Base-by-base conservation (phyloP, 2,888 invertebrate species). In the Synergus itoensis region DNA sequence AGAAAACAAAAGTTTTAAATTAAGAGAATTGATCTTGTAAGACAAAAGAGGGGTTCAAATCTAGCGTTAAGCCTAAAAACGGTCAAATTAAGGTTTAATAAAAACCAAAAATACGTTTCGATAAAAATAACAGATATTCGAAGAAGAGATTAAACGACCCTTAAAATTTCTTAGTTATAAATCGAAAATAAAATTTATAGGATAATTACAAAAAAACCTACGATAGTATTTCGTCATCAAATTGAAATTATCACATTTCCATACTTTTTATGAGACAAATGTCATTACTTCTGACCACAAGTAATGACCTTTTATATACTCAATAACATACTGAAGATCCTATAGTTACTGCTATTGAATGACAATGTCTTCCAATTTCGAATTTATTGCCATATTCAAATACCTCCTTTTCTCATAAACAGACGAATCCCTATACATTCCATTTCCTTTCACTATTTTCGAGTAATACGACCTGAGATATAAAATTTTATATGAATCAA, bases 261-360 rank as follows among this genome's bases (percentile, higher is more conserved):
- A 16, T 48, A 16, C 7, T 16, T 48, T 48, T 7, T 48, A 48
- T 16, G n/a, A 48, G 0, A n/a, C 4, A 48, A 48, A 7, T 48
- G 16, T 48, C 48, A 16, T 16, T 48, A 48, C 16, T 48, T 16
- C 16, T 16, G 7, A 48, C 0, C 16, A 48, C 7, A 48, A 7
- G 5, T 7, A 48, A 36, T 4, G 5, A 36, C 36, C 45, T 45
- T 45, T 45, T 45, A 12, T 4, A 4, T 48, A 65, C n/a, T 12
- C 41, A 65, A 65, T 41, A 65, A 11, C 4, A 65, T 18, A 41
- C 41, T 41, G 18, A 18, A 40, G 12, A 65, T 65, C 18, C 40
- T 43, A 40, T 14, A 7, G 40, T 64, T 36, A 64, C 40, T 43
- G n/a, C 43, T 65, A 65, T 65, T 65, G 65, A 65, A 69, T 69